phyloP scores from a whole-genome alignment of 2,888 invertebrate species.

The Hemicrepidius hirtus region DNA sequence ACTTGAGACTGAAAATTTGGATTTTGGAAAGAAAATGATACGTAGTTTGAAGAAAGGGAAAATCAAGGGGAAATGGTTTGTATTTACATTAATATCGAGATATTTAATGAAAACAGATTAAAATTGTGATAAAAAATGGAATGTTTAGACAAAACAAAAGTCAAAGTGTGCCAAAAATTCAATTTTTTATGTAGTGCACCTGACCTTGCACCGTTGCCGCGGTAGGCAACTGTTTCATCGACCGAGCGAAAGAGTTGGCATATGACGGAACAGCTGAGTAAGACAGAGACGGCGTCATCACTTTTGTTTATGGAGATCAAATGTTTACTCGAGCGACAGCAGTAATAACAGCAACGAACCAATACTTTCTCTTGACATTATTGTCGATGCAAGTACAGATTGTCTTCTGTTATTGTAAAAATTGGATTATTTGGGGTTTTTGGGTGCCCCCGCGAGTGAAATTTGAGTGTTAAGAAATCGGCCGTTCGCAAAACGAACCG shows the following conservation, averaged over 20 bases:
- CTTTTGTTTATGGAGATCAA: conserved; percentile 54
- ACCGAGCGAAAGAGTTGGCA: conserved; percentile 32
- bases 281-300: conserved; percentile 49
- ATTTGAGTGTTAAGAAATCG: conserved; percentile 43
- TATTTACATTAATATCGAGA: too few species aligned
- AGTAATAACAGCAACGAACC: conserved; percentile 38
- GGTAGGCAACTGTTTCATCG: conserved; percentile 33
- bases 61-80: too few species aligned
- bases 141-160: not conserved
- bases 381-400: conserved; percentile 57
- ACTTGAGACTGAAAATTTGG: too few species aligned
- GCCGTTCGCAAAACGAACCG: conserved; percentile 37
- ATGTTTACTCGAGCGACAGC: conserved; percentile 51
- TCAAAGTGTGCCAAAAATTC: conserved; percentile 20
- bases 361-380: conserved; percentile 57
- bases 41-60: too few species aligned
- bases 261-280: conserved; percentile 50
- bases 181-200: not conserved
- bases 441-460: conserved; percentile 41
- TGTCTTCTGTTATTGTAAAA: conserved; percentile 42
- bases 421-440: conserved; percentile 28
- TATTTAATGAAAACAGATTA: too few species aligned
- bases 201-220: conserved; percentile 2
- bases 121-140: not conserved
- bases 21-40: too few species aligned